Conservation (phyloP, 2,113 vertebrate genomes). For the Castor canadensis region DNA sequence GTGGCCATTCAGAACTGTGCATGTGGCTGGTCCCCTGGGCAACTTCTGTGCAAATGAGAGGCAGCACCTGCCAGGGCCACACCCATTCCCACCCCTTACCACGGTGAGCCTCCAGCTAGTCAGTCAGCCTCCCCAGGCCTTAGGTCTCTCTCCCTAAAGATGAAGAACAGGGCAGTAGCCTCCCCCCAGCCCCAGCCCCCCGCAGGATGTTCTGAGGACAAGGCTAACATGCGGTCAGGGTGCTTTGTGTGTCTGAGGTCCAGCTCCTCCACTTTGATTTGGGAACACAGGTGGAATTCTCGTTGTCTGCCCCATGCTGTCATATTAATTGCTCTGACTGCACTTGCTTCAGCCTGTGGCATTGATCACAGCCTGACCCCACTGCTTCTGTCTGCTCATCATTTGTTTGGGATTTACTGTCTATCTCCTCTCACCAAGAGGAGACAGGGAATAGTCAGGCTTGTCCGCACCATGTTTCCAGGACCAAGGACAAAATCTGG, state of each 20-base stretch:
- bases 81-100: not conserved
- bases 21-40: not conserved
- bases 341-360: not conserved
- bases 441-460: not conserved
- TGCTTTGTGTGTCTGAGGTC: not conserved
- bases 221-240: not conserved
- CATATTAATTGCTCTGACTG: fast-evolving
- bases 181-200: not conserved
- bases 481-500: not conserved
- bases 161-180: not conserved
- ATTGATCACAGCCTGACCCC: not conserved
- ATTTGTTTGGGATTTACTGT: not conserved
- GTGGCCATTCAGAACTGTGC: too few species aligned
- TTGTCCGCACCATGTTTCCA: not conserved
- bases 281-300: not conserved
- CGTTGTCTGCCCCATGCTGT: not conserved
- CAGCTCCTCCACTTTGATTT: not conserved
- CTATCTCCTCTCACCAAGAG: not conserved
- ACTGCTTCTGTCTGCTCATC: not conserved
- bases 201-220: not conserved
- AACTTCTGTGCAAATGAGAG: too few species aligned
- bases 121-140: not conserved
- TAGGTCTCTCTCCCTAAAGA: not conserved
- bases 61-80: too few species aligned
- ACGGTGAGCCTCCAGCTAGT: not conserved